A percentile compares a stretch with the other conserved stretches of the same genome.
These are phyloP conservation scores for Phrynosoma blainvillii DNA, from an alignment of 2,113 vertebrate genomes.

Conservation along the genomic window DNA sequence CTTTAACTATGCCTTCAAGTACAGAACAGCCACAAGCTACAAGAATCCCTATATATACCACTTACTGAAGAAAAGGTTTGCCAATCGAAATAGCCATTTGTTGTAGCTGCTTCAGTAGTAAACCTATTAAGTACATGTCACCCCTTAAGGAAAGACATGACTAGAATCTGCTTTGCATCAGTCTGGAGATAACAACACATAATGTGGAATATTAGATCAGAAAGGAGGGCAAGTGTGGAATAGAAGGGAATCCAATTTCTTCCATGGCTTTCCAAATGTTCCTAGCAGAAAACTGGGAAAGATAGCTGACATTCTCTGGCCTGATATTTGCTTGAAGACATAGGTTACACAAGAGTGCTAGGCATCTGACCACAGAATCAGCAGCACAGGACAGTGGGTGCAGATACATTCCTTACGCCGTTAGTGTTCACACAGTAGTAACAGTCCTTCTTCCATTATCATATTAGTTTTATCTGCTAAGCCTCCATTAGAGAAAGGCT, in stretches of 20 bases:
- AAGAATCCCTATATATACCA: neutral
- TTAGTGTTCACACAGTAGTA: conserved; percentile 54
- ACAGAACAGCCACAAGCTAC: conserved; percentile 18
- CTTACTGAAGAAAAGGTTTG: conserved; percentile 41
- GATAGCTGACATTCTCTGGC: conserved; percentile 9
- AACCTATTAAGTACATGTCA: conserved; percentile 10
- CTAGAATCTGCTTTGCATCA: conserved; percentile 49
- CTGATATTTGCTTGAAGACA: conserved; percentile 46
- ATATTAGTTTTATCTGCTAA: conserved; percentile 58
- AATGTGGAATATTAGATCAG: conserved; percentile 45
- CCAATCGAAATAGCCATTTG: conserved; percentile 12
- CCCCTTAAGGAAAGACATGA: conserved; percentile 21
- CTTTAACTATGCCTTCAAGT: neutral
- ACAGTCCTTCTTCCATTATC: conserved; percentile 66
- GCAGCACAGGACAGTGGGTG: accelerated
- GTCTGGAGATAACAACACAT: conserved; percentile 23
- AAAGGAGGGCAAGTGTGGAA: conserved; percentile 19
- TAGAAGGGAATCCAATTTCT: conserved; percentile 46
- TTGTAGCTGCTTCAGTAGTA: neutral
- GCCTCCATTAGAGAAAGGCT: conserved; percentile 73
- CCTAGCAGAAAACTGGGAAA: conserved; percentile 39
- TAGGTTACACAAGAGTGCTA: conserved; percentile 4
- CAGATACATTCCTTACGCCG: conserved; percentile 50
- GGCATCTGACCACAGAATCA: neutral
- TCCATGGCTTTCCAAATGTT: neutral